Conservation (phyloP, 2,113 vertebrate species). For the Microtus pennsylvanicus region DNA sequence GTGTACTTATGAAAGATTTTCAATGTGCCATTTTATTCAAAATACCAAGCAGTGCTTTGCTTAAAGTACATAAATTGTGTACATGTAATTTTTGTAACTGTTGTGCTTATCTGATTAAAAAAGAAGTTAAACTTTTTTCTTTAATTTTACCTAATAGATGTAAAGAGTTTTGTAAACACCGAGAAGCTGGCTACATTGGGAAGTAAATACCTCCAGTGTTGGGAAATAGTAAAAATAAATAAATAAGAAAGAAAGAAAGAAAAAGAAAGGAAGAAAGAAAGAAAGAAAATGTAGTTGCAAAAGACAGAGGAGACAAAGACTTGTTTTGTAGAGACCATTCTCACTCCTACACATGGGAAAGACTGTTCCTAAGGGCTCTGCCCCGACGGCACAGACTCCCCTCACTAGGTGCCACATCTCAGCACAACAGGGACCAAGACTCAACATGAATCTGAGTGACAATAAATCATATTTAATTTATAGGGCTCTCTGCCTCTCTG, state of each 20-base stretch:
- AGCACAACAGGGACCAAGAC: neutral
- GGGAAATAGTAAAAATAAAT: neutral
- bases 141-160: neutral
- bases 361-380: neutral
- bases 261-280: no score
- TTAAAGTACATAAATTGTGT: neutral
- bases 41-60: neutral
- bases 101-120: neutral
- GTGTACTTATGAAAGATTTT: neutral
- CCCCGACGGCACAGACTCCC: neutral
- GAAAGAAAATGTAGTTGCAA: neutral
- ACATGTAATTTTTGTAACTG: neutral
- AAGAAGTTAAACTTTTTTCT: neutral
- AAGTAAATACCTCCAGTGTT: neutral
- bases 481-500: neutral
- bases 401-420: neutral
- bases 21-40: neutral
- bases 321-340: rapidly evolving
- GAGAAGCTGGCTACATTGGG: neutral
- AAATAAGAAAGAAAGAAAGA: no score
- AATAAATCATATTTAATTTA: neutral
- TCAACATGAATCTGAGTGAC: neutral
- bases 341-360: neutral
- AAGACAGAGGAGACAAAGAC: neutral
- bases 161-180: neutral